Conservation (phyloP, 2,113 vertebrate species). For the Cyanoramphus novaezelandiae region DNA sequence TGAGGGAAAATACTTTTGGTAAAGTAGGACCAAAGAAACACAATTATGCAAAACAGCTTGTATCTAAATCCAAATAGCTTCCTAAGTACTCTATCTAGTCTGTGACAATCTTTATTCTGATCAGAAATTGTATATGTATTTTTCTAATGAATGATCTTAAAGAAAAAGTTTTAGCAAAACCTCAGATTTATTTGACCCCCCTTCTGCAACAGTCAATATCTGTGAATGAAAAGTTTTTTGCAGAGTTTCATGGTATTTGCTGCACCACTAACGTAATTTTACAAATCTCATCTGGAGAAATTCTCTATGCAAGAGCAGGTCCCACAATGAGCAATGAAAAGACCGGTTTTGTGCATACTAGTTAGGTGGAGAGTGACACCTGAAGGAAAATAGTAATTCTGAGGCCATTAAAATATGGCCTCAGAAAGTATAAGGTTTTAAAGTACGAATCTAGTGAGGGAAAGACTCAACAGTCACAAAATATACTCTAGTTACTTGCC, state of each 20-base stretch:
- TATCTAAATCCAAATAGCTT: not conserved
- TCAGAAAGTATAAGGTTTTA: not conserved
- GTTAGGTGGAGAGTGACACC: not conserved
- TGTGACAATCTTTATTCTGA: not conserved
- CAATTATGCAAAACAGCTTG: not conserved
- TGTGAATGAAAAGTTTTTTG: not conserved
- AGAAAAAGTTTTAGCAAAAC: not conserved
- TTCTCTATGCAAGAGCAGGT: not conserved
- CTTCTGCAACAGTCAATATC: not conserved
- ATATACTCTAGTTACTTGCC: constrained; percentile 63
- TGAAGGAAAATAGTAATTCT: not conserved
- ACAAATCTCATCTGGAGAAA: not conserved
- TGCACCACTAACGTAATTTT: not conserved
- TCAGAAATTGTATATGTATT: not conserved
- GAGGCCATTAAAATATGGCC: not conserved
- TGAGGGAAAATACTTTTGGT: not conserved
- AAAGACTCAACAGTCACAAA: not conserved
- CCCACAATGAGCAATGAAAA: not conserved
- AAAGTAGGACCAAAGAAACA: not conserved
- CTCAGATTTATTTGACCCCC: not conserved
- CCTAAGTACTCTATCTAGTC: not conserved
- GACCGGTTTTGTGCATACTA: not conserved
- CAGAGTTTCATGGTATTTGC: not conserved
- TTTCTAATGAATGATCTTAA: not conserved
- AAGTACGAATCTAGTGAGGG: not conserved